Conservation (phyloP, 2,888 invertebrate species). For the Polydesmus complanatus region DNA sequence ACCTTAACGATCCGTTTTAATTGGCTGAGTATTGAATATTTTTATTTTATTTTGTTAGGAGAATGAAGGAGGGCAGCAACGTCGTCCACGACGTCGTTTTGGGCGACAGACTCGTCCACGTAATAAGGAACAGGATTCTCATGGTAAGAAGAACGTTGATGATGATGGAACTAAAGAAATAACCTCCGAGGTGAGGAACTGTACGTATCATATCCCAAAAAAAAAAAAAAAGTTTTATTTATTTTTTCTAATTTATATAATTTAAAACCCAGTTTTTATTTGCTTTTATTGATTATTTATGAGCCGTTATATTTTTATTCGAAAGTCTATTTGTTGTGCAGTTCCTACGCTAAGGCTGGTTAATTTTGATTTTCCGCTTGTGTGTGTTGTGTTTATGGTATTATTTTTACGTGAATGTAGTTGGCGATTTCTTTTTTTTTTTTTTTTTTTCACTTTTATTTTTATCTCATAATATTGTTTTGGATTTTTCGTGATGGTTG, state of each 20-base stretch:
- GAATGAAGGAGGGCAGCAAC: slow-evolving; percentile 16
- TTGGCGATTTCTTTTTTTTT: not conserved
- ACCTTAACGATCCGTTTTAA: not conserved
- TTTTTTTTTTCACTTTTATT: too few species aligned
- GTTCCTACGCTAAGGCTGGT: too few species aligned
- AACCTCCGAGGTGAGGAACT: slow-evolving; percentile 1
- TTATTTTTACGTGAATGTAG: not conserved
- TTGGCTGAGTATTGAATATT: not conserved
- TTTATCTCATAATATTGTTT: too few species aligned
- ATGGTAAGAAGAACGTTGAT: slow-evolving; percentile 11
- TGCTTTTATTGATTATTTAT: too few species aligned
- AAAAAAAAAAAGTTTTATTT: too few species aligned
- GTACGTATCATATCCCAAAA: slow-evolving; percentile 10
- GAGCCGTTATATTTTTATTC: too few species aligned
- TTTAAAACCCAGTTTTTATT: too few species aligned
- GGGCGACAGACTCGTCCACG: slow-evolving; percentile 17
- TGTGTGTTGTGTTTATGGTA: not conserved
- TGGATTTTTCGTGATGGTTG: too few species aligned
- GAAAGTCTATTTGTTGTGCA: too few species aligned
- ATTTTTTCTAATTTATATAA: too few species aligned
- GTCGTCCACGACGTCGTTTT: slow-evolving; percentile 16
- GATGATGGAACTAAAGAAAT: slow-evolving; percentile 13
- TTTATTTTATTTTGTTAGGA: slow-evolving; percentile 7
- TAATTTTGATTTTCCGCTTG: too few species aligned
- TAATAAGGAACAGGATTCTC: slow-evolving; percentile 5